Evolutionary conservation across 2,888 invertebrate species (phyloP).

Genomic region (Tetheella fluctuosa): DNA sequence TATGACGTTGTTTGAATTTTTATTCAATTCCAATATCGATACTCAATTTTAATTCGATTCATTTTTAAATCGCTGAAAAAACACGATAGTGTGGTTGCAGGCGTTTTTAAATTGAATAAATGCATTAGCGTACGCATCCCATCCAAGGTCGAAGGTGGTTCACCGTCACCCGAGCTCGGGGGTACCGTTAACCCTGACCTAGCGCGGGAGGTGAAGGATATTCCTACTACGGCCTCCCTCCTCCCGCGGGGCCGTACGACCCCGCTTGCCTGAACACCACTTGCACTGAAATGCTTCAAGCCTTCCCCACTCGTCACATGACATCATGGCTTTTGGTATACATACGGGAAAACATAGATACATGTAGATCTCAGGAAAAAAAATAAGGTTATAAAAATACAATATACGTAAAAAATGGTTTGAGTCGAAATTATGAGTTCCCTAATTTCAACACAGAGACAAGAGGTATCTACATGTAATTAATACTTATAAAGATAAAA

Average conservation of each 20-base stretch:
- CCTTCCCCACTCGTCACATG: slow-evolving; percentile 70
- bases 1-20: neutral
- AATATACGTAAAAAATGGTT: too few relatives aligned
- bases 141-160: slow-evolving; percentile 81
- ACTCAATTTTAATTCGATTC: neutral
- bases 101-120: slow-evolving; percentile 34
- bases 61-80: neutral
- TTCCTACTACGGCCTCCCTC: slow-evolving; percentile 76
- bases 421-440: too few relatives aligned
- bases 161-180: slow-evolving; percentile 74
- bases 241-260: slow-evolving; percentile 51
- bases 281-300: slow-evolving; percentile 70
- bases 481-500: neutral
- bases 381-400: too few relatives aligned
- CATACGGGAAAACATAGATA: neutral
- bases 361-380: too few relatives aligned
- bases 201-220: slow-evolving; percentile 81
- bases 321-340: slow-evolving; percentile 48
- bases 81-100: slow-evolving; percentile 5
- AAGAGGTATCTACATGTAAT: neutral
- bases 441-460: too few relatives aligned
- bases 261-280: slow-evolving; percentile 55
- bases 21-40: neutral
- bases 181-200: slow-evolving; percentile 83
- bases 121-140: slow-evolving; percentile 63